Base-by-base conservation (phyloP, 2,797 vertebrate species). In the Rhynchonycteris naso region DNA sequence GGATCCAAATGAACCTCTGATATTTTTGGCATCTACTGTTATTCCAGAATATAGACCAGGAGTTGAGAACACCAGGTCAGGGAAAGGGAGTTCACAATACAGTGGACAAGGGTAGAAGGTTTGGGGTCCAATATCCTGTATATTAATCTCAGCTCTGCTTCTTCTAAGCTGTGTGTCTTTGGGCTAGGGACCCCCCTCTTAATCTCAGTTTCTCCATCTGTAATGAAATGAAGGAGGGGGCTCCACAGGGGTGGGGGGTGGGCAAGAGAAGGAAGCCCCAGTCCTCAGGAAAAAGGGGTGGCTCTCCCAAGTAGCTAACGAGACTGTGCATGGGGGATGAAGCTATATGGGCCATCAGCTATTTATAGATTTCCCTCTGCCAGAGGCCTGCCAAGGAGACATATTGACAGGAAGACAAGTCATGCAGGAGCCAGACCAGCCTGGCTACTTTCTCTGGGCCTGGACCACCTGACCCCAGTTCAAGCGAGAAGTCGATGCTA, bases 361-460 rank as follows among this genome's bases (percentile, higher is more conserved):
- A 56, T 86, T 95, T 94, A 72, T 21, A 50, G 68, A 52, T 24
- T 26, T 72, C 52, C 83, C 84, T 86, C 81, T 59, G 63, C 33
- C 47, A 68, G 28, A 71, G 69, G 81, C 38, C n/a, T 93, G 91
- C 54, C 59, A 56, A 66, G 61, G 26, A 80, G 43, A 26, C 66
- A 43, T 1, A 63, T 16, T 86, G 95, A 80, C 82, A 71, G 74
- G 33, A 54, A 52, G 52, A 72, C 50, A 65, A 59, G n/a, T 26
- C 28, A 30, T 18, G 22, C n/a, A 65, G 86, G 66, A 86, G 82
- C 52, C 78, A 68, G 56, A 10, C 21, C 6, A 9, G 89, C 56
- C 88, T 79, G 33, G 54, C 38, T 9, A 22, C n/a, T 8, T 47
- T 13, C 59, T 84, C 35, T 43, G 65, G 75, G 71, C 54, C 26